Evolutionary conservation across 2,888 invertebrate genomes (phyloP).

Genomic region (Unio delphinus): DNA sequence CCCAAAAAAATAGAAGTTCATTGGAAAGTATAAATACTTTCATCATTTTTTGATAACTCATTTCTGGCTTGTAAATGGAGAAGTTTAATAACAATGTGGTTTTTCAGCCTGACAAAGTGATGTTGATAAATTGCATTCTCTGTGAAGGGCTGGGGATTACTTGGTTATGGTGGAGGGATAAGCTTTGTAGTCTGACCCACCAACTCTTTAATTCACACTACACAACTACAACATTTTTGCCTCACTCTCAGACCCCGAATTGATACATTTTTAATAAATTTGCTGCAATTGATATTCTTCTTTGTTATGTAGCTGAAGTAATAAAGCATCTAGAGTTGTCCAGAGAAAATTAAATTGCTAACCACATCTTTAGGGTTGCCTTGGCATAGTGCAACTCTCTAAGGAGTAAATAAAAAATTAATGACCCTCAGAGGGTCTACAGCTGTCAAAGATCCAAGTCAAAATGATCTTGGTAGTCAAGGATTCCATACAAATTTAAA

Average conservation of each 20-base stretch:
- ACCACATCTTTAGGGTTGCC: conserved; percentile 33
- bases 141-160: conserved; percentile 8
- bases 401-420: conserved; percentile 41
- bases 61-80: conserved; percentile 22
- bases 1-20: conserved; percentile 19
- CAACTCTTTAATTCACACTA: conserved; percentile 18
- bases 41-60: conserved; percentile 24
- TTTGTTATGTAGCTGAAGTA: conserved; percentile 23
- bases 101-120: conserved; percentile 30
- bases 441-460: conserved; percentile 29
- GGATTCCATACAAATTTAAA: too few relatives aligned
- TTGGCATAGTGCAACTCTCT: conserved; percentile 23
- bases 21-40: conserved; percentile 18
- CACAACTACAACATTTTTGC: conserved; percentile 11
- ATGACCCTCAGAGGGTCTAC: conserved; percentile 34
- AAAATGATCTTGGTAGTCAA: too few relatives aligned
- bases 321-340: conserved; percentile 39
- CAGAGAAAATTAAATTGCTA: conserved; percentile 45
- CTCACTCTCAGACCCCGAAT: conserved; percentile 24
- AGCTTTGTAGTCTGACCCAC: conserved; percentile 10
- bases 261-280: conserved; percentile 29
- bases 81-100: neutral
- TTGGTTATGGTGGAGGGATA: conserved; percentile 5
- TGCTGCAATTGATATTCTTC: conserved; percentile 11
- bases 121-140: conserved; percentile 40